Evolutionary conservation across 2,113 vertebrate genomes (phyloP), one percentile per base, ranked within the genome.

Genomic region (Centropus bengalensis): DNA sequence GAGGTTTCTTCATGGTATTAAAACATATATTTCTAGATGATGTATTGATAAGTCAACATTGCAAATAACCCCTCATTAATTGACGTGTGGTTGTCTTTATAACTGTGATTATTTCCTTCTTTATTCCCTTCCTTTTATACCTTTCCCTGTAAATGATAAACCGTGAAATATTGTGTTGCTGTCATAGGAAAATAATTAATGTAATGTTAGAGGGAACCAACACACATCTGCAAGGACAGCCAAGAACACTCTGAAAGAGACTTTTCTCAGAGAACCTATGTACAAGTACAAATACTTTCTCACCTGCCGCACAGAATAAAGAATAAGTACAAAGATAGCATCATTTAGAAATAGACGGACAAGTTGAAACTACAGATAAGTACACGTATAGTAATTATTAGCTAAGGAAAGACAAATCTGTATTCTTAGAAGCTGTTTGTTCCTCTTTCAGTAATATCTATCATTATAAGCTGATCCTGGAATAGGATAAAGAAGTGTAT

Each of bases 101-200:
- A 69, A 74, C 5, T 67, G 10, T 1, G 4, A 45, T 54, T 47
- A 63, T 74, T 94, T 91, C 8, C 16, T 75, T 70, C 23, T 44
- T 3, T 75, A 26, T 75, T 78, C 5, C 38, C 4, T 83, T 86
- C 14, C 6, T 86, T 82, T 82, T 40, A 52, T 3, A 47, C 3
- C 10, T 68, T 82, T 79, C 8, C 9, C 17, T 0, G 0, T 2
- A 2, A 27, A 67, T 47, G 63, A 36, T 26, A 63, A 74, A 56
- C 15, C 49, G 5, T 49, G 26, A 71, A 86, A 47, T 44, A 3
- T 24, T 81, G 24, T 44, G 32, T 13, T 86, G 22, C 42, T 86
- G 18, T 23, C 36, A 62, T 63, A 66, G 12, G 15, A 86, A 93
- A 81, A 82, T 44, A 80, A 81, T 17, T 44, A 47, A 45, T 9